Evolutionary conservation across 1,140 invertebrate species (phyloP), one percentile per base, ranked within the genome.

Genomic region (Leguminivora glycinivorella): DNA sequence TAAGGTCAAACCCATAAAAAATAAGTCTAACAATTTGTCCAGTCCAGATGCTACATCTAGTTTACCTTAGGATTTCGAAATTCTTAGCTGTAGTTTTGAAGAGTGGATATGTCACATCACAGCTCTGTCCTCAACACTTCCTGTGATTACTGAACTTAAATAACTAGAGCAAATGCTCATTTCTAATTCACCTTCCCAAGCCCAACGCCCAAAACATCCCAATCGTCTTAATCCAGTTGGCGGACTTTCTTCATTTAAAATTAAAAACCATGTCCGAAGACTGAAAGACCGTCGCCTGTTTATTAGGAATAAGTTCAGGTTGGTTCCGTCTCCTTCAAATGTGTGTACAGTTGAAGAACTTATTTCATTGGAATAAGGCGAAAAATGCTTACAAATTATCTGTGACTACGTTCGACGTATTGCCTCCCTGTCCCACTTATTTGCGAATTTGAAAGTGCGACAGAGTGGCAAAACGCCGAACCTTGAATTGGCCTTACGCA

Each of bases 341-440:
- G 22, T 52, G 47, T 22, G 7, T 52, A 52, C 47, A 22, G 9
- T 52, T 43, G 17, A 34, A 47, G 56, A 70, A 70, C 70, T 72
- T 72, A 69, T 72, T 74, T 69, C 71, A 29, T 52, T 22, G 47
- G 4, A 22, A 22, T 52, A 52, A 52, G 47, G 19, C 19, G 17
- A 6, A 22, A 52, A 52, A 52, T 22, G 47, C 10, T 10, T 52
- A 10, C 47, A 52, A 22, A 52, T 52, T 52, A 52, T 52, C n/a
- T 52, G n/a, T n/a, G n/a, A n/a, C n/a, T n/a, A n/a, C n/a, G n/a
- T n/a, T n/a, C n/a, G n/a, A n/a, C n/a, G n/a, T n/a, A n/a, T n/a
- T n/a, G n/a, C n/a, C n/a, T n/a, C n/a, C n/a, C n/a, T n/a, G n/a
- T n/a, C n/a, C n/a, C n/a, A n/a, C n/a, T n/a, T n/a, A n/a, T n/a